Conservation (phyloP, 1,140 invertebrate species). For the Zophobas atratus region DNA sequence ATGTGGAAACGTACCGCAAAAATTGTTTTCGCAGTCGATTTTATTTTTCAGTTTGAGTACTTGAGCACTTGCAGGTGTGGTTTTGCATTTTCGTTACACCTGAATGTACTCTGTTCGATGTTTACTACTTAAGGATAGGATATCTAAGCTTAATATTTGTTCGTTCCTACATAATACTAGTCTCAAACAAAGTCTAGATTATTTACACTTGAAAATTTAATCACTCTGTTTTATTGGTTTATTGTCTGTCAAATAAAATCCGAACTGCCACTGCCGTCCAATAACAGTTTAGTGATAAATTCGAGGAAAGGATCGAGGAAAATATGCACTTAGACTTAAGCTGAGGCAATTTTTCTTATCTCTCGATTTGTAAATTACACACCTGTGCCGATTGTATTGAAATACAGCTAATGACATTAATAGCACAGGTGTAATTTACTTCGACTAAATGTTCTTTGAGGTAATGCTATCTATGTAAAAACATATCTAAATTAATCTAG, state of each 20-base stretch:
- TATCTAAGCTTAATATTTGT: slow-evolving; percentile 20
- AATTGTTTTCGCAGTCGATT: neutral
- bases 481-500: no score
- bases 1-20: slow-evolving; percentile 8
- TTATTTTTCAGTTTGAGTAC: slow-evolving; percentile 10
- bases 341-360: slow-evolving; percentile 16
- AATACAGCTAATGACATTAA: slow-evolving; percentile 16
- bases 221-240: neutral
- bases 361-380: slow-evolving; percentile 10
- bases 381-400: slow-evolving; percentile 28
- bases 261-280: neutral
- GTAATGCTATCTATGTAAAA: no score
- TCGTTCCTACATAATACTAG: slow-evolving; percentile 11
- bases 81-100: slow-evolving; percentile 14
- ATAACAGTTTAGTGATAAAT: neutral
- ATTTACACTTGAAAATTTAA: slow-evolving; percentile 1
- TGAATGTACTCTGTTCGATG: slow-evolving; percentile 28
- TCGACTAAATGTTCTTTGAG: no score
- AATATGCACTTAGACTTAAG: slow-evolving; percentile 9
- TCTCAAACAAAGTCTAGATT: neutral
- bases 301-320: neutral
- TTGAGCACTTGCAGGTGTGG: slow-evolving; percentile 13
- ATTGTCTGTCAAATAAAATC: neutral
- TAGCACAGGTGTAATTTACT: slow-evolving; percentile 33
- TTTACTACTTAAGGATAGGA: slow-evolving; percentile 15